Percentiles rank a stretch among this genome's conserved stretches.
Conservation (phyloP, 2,113 vertebrate genomes). For the Podarcis cretensis region DNA sequence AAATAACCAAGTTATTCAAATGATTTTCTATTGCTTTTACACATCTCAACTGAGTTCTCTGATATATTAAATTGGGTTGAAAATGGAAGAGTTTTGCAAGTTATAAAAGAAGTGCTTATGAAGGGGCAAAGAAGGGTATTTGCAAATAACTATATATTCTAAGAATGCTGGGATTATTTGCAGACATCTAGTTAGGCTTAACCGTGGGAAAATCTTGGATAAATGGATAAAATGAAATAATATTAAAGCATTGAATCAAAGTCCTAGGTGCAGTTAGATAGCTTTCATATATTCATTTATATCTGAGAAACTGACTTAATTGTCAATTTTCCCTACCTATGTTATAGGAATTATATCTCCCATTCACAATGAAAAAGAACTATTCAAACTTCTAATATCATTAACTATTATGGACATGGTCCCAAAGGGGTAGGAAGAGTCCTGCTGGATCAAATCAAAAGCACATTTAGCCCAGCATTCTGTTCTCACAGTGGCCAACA, state of each 20-base stretch:
- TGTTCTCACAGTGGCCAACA: no score
- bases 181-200: background rate
- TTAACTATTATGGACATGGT: background rate
- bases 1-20: constrained; percentile 23
- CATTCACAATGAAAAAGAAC: constrained; percentile 16
- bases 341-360: constrained; percentile 32
- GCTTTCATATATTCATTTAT: background rate
- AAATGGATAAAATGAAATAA: background rate
- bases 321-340: background rate
- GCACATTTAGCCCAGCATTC: no score
- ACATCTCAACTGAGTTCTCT: background rate
- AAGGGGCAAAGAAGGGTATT: background rate
- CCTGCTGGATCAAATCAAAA: no score
- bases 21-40: constrained; percentile 9
- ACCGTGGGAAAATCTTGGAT: background rate
- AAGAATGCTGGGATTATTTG: background rate
- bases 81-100: constrained; percentile 27
- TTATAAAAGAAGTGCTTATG: background rate
- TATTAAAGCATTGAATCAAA: background rate
- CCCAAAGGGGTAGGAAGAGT: no score
- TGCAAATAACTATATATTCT: background rate
- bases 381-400: background rate
- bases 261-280: background rate
- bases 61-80: constrained; percentile 1
- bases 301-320: background rate